phyloP scores from a whole-genome alignment of 2,797 vertebrate genomes.

The Coilia nasus region DNA sequence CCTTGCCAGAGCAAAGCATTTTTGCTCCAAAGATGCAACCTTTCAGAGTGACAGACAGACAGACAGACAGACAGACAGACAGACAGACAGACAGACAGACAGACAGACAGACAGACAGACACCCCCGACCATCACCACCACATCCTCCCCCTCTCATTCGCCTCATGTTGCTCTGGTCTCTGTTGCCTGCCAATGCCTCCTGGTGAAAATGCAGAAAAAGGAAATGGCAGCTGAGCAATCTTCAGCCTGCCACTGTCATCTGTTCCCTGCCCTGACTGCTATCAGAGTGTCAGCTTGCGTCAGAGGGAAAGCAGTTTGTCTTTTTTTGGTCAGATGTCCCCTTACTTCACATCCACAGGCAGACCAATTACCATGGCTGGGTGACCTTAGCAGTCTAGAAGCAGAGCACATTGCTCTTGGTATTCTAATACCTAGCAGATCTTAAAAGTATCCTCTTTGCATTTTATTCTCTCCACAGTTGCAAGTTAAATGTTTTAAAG shows the following conservation, averaged over 20 bases:
- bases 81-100: neutral
- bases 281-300: neutral
- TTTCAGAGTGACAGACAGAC: neutral
- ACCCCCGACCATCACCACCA: no score
- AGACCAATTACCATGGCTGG: neutral
- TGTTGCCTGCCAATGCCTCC: neutral
- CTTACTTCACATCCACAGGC: neutral
- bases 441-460: neutral
- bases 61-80: neutral
- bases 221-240: neutral
- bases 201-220: neutral
- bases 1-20: neutral
- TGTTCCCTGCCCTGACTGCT: neutral
- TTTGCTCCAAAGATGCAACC: neutral
- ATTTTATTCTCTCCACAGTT: neutral
- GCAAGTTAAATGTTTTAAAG: neutral
- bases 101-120: no score
- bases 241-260: neutral
- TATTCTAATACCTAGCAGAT: no score
- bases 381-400: neutral
- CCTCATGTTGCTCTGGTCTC: neutral
- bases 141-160: neutral
- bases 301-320: neutral
- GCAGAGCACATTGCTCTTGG: neutral
- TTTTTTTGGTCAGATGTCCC: neutral